Evolutionary conservation across 2,113 vertebrate species (phyloP), one percentile per base, ranked within the genome.

Genomic region (mouse (Mus musculus)): DNA sequence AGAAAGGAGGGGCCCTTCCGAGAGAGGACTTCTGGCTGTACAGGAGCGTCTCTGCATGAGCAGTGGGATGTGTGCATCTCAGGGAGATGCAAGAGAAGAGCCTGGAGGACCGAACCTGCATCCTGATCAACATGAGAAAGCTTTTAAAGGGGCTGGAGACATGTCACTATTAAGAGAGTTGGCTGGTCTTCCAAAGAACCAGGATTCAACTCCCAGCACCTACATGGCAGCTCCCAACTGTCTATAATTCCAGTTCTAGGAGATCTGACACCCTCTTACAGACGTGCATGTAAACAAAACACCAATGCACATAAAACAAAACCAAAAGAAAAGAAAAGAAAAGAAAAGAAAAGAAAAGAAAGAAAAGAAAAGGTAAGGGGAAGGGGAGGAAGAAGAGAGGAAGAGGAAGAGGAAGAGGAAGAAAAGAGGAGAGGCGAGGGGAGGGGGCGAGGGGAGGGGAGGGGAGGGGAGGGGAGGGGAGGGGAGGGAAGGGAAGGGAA

Each of bases 21-120:
- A 88, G 78, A 87, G 14, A 5, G 5, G 22, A n/a, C 30, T 4
- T 36, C 19, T 46, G 33, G 17, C 36, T 95, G 61, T 2, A 11
- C 5, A 17, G 30, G 14, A 56, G 46, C 39, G 6, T 13, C n/a
- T 92, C 39, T 65, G 42, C 26, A 46, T 3, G 39, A 69, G 26
- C 28, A 12, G 39, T 22, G 12, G 61, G 72, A 54, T 30, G 8
- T 0, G 22, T 11, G 7, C 22, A 5, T 0, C 22, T 26, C 2
- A 1, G 19, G 30, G 36, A 78, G 22, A 67, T 13, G 16, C 10
- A 77, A 17, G 28, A 28, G 61, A 72, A 86, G 4, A 67, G 6
- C 19, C 39, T 22, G 59, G 52, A 61, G 77, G 56, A 42, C 12
- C 69, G 33, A 26, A 42, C 52, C 56, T 19, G 12, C 2, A 26